These are phyloP conservation scores for Tokudaia muenninki DNA, from an alignment of 2,797 vertebrate genomes.

Conservation along the genomic window DNA sequence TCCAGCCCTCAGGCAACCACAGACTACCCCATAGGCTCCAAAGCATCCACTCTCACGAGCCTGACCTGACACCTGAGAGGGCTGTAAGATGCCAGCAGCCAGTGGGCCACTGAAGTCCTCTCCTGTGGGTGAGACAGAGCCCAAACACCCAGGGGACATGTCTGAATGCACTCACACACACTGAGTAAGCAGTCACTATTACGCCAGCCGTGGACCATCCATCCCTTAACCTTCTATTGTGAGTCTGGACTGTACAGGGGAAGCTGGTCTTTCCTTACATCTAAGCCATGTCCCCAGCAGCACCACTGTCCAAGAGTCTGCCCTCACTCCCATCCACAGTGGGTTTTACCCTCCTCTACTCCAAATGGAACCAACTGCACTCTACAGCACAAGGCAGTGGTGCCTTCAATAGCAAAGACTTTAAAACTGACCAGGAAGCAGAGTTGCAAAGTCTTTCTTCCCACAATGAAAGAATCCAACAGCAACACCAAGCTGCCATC, in stretches of 20 bases:
- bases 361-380: neutral
- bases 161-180: neutral
- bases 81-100: neutral
- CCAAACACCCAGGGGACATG: neutral
- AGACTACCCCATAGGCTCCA: neutral
- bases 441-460: neutral
- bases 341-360: neutral
- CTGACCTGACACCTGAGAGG: neutral
- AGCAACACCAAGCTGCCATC: neutral
- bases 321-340: neutral
- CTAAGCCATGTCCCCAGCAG: slow-evolving; percentile 55
- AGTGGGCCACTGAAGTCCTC: neutral
- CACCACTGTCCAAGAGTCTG: slow-evolving; percentile 45
- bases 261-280: neutral
- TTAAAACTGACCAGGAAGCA: neutral
- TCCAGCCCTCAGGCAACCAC: neutral
- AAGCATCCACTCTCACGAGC: too few species aligned
- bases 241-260: slow-evolving; percentile 63
- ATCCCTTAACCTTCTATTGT: slow-evolving; percentile 55
- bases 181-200: slow-evolving; percentile 23
- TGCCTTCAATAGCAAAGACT: neutral
- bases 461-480: neutral
- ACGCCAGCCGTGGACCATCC: neutral
- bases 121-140: neutral
- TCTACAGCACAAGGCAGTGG: neutral